phyloP scores from a whole-genome alignment of 2,113 vertebrate species.

The Lepus americanus region DNA sequence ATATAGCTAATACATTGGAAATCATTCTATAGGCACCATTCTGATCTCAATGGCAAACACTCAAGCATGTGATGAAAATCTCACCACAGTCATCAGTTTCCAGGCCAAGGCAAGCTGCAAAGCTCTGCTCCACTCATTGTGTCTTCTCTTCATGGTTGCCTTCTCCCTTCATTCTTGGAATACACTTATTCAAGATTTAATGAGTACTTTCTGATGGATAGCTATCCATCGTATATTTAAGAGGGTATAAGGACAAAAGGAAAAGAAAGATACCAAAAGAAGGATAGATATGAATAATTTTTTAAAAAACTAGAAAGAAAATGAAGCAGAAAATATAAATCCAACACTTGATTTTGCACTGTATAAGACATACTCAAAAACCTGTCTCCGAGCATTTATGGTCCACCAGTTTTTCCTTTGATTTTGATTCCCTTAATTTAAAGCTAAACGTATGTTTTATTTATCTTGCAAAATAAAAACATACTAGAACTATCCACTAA shows the following conservation, averaged over 20 bases:
- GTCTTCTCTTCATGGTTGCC: no score
- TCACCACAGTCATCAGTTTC: neutral
- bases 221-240: neutral
- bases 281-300: neutral
- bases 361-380: neutral
- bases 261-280: neutral
- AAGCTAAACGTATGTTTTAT: neutral
- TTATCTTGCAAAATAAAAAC: constrained; percentile 39
- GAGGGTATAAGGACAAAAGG: neutral
- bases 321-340: neutral
- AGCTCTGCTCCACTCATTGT: neutral
- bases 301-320: neutral
- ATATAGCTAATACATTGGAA: accelerated
- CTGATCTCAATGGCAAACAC: neutral
- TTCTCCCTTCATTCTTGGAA: neutral
- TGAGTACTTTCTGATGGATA: neutral
- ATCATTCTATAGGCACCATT: neutral
- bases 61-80: neutral
- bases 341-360: neutral
- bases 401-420: neutral
- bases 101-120: neutral
- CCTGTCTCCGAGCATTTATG: neutral
- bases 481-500: neutral
- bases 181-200: neutral
- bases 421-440: constrained; percentile 38